These are phyloP conservation scores for Athrips mouffetella DNA, from an alignment of 2,888 invertebrate species.

Conservation along the genomic window DNA sequence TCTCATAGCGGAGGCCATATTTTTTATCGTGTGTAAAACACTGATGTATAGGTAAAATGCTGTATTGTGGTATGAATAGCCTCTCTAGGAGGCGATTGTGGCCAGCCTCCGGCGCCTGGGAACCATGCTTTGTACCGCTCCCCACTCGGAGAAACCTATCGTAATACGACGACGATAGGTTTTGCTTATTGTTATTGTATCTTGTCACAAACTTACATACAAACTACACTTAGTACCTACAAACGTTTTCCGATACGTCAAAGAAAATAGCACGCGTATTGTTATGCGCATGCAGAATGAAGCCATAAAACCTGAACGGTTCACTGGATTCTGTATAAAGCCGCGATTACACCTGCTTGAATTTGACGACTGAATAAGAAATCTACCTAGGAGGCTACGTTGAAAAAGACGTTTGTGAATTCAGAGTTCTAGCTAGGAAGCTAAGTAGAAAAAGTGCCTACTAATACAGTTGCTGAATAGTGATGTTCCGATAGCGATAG, in stretches of 20 bases:
- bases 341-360: no score
- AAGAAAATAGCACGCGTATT: slow-evolving; percentile 10
- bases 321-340: slow-evolving; percentile 12
- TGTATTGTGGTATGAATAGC: slow-evolving; percentile 31
- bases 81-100: slow-evolving; percentile 35
- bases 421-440: no score
- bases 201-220: slow-evolving; percentile 25
- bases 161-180: slow-evolving; percentile 53
- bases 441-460: no score
- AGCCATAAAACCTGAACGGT: slow-evolving; percentile 31
- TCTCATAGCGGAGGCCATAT: slow-evolving; percentile 5
- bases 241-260: neutral
- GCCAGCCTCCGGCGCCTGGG: slow-evolving; percentile 43
- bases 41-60: slow-evolving; percentile 25
- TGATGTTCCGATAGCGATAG: no score
- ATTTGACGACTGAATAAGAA: no score
- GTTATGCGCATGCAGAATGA: slow-evolving; percentile 38
- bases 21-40: slow-evolving; percentile 22
- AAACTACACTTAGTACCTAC: neutral
- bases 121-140: slow-evolving; percentile 46
- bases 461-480: no score
- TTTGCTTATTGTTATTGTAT: slow-evolving; percentile 44
- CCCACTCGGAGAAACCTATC: slow-evolving; percentile 39
- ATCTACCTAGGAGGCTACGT: no score
- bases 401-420: no score